These are phyloP conservation scores for Cydia strobilella DNA, from an alignment of 1,140 invertebrate genomes.

Conservation along the genomic window DNA sequence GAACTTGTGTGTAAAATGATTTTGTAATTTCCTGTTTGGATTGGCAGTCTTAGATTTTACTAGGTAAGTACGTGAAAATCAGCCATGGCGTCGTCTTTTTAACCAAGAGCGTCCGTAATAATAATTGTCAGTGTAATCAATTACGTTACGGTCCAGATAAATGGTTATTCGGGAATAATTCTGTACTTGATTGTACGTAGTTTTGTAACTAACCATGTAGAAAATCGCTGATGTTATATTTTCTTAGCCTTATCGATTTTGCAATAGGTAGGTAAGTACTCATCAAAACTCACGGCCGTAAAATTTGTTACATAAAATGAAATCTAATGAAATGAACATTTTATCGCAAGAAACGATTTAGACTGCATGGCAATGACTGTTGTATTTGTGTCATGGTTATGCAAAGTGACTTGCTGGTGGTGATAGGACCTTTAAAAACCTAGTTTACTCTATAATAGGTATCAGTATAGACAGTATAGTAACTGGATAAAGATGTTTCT, in stretches of 20 bases:
- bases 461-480: not conserved
- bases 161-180: not conserved
- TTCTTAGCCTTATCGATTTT: constrained; percentile 5
- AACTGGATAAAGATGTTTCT: not conserved
- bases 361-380: not conserved
- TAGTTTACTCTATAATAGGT: no score
- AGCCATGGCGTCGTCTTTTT: constrained; percentile 6
- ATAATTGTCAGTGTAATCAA: no score
- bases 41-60: constrained; percentile 34
- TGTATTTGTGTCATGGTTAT: no score
- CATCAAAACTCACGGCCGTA: not conserved
- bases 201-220: not conserved
- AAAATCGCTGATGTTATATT: not conserved
- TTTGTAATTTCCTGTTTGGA: constrained; percentile 32
- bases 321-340: not conserved
- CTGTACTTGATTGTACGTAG: not conserved
- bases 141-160: not conserved
- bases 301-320: constrained; percentile 2
- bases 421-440: no score
- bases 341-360: constrained; percentile 5
- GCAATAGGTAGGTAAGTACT: not conserved
- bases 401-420: no score
- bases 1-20: constrained; percentile 41
- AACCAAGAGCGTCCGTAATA: not conserved
- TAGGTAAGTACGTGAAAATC: constrained; percentile 40